Evolutionary conservation across 1,140 invertebrate genomes (phyloP).

Genomic region (Theocolax elegans): DNA sequence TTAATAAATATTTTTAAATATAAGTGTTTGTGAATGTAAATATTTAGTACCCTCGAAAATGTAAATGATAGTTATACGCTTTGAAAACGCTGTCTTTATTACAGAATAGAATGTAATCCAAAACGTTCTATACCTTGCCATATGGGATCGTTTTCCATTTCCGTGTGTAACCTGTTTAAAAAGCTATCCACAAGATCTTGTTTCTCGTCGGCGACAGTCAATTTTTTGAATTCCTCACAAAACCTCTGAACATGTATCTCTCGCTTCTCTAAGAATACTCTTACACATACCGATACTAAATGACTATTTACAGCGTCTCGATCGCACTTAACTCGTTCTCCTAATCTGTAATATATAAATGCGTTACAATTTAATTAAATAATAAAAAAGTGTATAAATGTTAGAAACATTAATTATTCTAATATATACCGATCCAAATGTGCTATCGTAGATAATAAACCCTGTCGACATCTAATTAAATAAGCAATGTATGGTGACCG

Average conservation of each 20-base stretch:
- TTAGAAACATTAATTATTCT: no score
- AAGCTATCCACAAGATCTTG: conserved; percentile 79
- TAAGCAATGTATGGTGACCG: conserved; percentile 87
- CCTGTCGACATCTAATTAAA: conserved; percentile 84
- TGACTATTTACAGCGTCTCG: conserved; percentile 81
- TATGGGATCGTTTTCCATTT: conserved; percentile 76
- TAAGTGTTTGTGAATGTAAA: no score
- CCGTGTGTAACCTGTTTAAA: conserved; percentile 64
- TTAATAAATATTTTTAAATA: no score
- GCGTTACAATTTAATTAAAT: not conserved
- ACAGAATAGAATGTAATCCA: conserved; percentile 16
- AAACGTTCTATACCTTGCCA: conserved; percentile 73
- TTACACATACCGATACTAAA: conserved; percentile 82
- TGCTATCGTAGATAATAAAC: conserved; percentile 81
- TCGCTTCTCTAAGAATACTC: conserved; percentile 81
- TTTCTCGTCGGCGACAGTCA: conserved; percentile 85
- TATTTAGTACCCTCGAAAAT: no score
- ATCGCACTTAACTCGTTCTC: conserved; percentile 76
- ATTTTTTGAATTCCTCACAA: conserved; percentile 79
- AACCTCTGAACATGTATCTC: conserved; percentile 77
- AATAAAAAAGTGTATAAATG: no score
- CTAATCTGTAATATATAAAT: conserved; percentile 69
- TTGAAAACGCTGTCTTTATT: no score
- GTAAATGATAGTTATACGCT: no score
- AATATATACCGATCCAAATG: conserved; percentile 77